Base-by-base conservation (phyloP, 2,113 vertebrate species). In the Eurystomus gularis region DNA sequence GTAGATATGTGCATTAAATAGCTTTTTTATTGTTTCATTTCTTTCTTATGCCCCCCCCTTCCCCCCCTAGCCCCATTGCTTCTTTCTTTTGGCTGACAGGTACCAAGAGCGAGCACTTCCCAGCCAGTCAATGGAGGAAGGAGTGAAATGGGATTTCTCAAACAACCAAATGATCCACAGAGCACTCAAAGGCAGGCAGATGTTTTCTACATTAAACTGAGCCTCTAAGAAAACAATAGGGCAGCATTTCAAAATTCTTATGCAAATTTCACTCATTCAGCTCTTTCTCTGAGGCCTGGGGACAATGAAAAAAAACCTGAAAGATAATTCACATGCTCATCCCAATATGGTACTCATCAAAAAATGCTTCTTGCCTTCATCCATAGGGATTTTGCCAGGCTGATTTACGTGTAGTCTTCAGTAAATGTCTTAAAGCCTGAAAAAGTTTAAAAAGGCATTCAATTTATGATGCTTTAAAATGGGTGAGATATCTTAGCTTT, bases 161-260 rank as follows among this genome's bases (percentile, higher is more conserved):
- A 94, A 42, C 72, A 82, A 75, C 51, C 55, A 82, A 83, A 89
- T 86, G 48, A 94, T 87, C 72, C 94, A 86, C 24, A 54, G 55
- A 94, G 37, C 33, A 55, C 79, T 94, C 54, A 77, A 66, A 90
- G 33, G 42, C 64, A 90, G 35, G 13, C 88, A 96, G 94, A 94
- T 97, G 93, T 90, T 95, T 88, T 90, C 39, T 52, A 42, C 68
- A 75, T 94, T 92, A 92, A 88, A 83, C 35, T n/a, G 64, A 93
- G 79, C 35, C 60, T 96, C 64, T 95, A 90, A 92, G 85, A 95
- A 96, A 96, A 90, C 79, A 96, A 75, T 29, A 80, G 37, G 75
- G 75, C 70, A 93, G 80, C 54, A 86, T 83, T 90, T 90, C 69
- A 90, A 90, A 90, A 95, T 90, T 92, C 64, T 90, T 68, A 80